phyloP scores from a whole-genome alignment of 2,888 invertebrate species.

The Chymomyza procnemis region DNA sequence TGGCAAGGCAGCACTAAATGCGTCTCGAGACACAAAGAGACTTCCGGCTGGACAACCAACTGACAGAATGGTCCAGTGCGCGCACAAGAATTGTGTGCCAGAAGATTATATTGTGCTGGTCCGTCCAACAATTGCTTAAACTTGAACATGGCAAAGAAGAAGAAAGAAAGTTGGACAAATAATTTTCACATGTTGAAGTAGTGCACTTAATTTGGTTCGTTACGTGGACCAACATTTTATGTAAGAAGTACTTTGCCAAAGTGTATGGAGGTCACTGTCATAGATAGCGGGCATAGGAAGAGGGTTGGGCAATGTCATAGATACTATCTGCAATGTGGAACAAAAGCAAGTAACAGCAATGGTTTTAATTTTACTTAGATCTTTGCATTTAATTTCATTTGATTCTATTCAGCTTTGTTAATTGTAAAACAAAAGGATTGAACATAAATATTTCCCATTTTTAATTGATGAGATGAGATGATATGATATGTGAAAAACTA shows the following conservation, averaged over 20 bases:
- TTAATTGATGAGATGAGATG: no score
- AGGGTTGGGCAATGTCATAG: no score
- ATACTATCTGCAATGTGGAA: no score
- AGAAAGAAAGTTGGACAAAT: conserved; percentile 16
- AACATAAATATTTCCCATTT: no score
- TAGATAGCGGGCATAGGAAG: no score
- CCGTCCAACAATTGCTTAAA: conserved; percentile 6
- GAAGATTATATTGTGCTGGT: background rate
- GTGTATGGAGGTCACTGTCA: no score
- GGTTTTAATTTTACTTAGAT: no score
- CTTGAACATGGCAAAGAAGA: background rate
- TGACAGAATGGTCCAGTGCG: background rate
- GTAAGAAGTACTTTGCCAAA: background rate
- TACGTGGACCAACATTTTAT: background rate
- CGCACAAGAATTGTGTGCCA: background rate
- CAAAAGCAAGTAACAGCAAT: no score
- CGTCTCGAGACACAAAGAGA: conserved; percentile 25
- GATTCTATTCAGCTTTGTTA: no score
- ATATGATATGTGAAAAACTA: no score
- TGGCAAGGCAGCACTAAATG: background rate
- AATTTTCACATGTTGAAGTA: conserved; percentile 17
- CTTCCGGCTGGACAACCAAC: background rate
- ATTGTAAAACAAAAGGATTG: no score
- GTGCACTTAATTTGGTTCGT: background rate
- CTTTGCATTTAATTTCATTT: no score